phyloP scores from a whole-genome alignment of 2,797 vertebrate genomes.

The Labroides dimidiatus region DNA sequence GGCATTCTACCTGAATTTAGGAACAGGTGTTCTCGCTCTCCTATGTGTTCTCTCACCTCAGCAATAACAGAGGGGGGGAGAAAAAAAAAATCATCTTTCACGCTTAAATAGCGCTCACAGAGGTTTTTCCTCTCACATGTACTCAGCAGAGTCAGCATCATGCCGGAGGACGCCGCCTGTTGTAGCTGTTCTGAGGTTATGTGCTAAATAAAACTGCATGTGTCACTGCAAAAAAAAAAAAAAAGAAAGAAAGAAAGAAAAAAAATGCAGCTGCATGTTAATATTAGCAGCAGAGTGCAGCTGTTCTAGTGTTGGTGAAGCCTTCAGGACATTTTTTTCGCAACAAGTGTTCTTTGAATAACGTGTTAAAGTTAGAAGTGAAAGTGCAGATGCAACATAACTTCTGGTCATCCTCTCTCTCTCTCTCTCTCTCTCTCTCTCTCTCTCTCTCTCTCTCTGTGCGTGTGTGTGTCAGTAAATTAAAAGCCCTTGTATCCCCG shows the following conservation, averaged over 20 bases:
- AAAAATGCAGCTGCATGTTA: conserved; percentile 7
- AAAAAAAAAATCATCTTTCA: conserved; percentile 43
- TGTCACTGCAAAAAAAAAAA: conserved; percentile 23
- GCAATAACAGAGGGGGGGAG: conserved; percentile 21
- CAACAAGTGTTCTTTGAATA: neutral
- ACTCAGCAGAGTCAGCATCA: conserved; percentile 52
- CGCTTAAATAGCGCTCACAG: conserved; percentile 34
- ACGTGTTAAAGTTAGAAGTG: too few relatives aligned
- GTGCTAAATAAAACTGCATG: conserved; percentile 19
- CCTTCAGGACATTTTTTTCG: neutral
- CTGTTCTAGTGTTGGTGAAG: conserved; percentile 19
- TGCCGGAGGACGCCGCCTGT: conserved; percentile 36
- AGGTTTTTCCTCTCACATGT: conserved; percentile 47
- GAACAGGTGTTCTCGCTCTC: conserved; percentile 58
- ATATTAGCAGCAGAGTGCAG: neutral
- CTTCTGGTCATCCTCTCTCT: too few relatives aligned
- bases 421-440: too few relatives aligned
- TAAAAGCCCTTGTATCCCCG: too few relatives aligned
- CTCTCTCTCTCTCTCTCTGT: too few relatives aligned
- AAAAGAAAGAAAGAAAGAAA: too few relatives aligned
- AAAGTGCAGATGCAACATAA: too few relatives aligned
- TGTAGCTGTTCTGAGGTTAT: conserved; percentile 38
- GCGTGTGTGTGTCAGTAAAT: too few relatives aligned
- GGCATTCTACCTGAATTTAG: conserved; percentile 43
- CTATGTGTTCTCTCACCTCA: conserved; percentile 33